Base-by-base conservation (phyloP, 2,888 invertebrate species). In the Ormyrus thymus region DNA sequence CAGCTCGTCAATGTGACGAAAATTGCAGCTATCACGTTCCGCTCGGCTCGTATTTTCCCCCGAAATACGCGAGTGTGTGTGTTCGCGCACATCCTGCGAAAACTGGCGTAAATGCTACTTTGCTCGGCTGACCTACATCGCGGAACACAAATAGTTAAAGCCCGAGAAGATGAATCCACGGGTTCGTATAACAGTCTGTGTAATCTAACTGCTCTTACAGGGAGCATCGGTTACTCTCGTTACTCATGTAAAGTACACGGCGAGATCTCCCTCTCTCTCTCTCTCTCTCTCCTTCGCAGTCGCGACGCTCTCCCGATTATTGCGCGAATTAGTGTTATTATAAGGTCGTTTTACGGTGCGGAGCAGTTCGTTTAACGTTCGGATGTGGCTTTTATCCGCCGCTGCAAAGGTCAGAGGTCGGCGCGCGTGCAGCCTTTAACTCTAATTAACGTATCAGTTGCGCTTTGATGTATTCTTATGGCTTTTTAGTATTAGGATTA, bases 231-330 rank as follows among this genome's bases (percentile, higher is more conserved):
- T 48, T 46, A 48, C 46, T 55, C 65, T 73, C 65, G 29, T 64
- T 65, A 50, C n/a, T 73, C 73, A 43, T 73, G 64, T 56, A 65
- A 73, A 73, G 73, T 73, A 56, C 64, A 72, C 29, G 29, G 65
- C 29, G 65, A 65, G 55, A 11, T 6, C 56, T 61, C 45, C 11
- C 45, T 6, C 29, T 29, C 29, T 29, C 29, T 29, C 29, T 29
- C 29, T 29, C 29, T 29, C n/a, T 6, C 56, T 61, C 45, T 45
- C 45, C 5, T 45, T 45, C 10, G 43, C 45, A 7, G 3, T 15
- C 65, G 6, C 7, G 45, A 29, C 15, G 51, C 51, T 51, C 15
- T 15, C 11, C 46, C 6, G 46, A 69, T 58, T 58, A 69, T 56
- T 50, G 10, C 15, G 43, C 11, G 9, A 10, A 65, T 65, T 53